Base-by-base conservation (phyloP, 2,888 invertebrate species). In the Sabatieria punctata region DNA sequence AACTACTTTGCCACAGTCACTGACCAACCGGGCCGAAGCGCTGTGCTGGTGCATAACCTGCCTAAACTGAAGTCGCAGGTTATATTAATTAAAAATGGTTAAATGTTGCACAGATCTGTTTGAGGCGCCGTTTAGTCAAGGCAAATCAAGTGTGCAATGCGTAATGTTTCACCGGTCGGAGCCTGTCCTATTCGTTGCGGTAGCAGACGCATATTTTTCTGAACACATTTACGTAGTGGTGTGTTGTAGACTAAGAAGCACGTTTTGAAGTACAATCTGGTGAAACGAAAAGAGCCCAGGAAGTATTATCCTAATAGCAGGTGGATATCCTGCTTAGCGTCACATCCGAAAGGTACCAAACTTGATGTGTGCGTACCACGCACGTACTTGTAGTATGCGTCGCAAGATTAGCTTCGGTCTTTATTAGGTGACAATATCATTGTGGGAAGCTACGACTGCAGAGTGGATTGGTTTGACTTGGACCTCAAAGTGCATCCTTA, bases 391-490 rank as follows among this genome's bases (percentile, higher is more conserved):
- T n/a, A n/a, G n/a, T n/a, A n/a, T n/a, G n/a, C n/a, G n/a, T n/a
- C n/a, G n/a, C 46, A 19, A 22, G 11, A 11, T 47, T 25, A 19
- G 13, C 6, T 44, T 51, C 21, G 23, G 4, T 22, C 22, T 8
- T 22, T 41, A n/a, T 26, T 54, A 65, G 68, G 95, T 0, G 93
- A 95, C 71, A 89, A 97, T 73, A 71, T 97, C 56, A 76, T 97
- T 38, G 82, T 89, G 46, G 86, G 84, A 25, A 88, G 93, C n/a
- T 89, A 91, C 67, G 97, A 97, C 70, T 77, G 86, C 57, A 85
- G 86, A 68, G 78, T 89, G 67, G 73, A 83, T 49, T 97, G 89
- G 93, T 95, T 97, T 72, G 97, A 97, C 72, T 73, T 95, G 68
- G 93, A 97, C 73, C 74, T 93, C 57, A 88, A 91, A 22, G 82